Conservation (phyloP, 1,140 invertebrate species). For the Pseudobourletiella spinata region DNA sequence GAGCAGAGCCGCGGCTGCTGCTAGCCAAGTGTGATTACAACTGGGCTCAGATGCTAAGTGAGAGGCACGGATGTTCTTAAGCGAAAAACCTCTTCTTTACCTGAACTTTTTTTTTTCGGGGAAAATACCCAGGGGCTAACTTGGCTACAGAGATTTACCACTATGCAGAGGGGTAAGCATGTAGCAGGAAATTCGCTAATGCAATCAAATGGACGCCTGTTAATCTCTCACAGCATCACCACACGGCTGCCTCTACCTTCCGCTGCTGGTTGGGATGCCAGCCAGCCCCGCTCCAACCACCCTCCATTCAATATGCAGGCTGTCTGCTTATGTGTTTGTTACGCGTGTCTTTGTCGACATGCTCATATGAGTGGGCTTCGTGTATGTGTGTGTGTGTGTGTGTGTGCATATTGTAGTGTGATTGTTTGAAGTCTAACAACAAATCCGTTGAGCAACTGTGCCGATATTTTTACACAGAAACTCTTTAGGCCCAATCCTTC, state of each 20-base stretch:
- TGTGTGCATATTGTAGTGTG: background rate
- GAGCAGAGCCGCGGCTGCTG: background rate
- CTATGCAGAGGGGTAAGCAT: background rate
- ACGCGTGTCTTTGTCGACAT: too few species aligned
- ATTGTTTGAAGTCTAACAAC: too few species aligned
- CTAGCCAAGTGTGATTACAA: conserved; percentile 7
- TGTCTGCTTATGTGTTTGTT: too few species aligned
- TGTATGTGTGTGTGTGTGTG: background rate
- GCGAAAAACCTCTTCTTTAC: conserved; percentile 16
- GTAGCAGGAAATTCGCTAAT: background rate
- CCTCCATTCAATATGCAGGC: too few species aligned
- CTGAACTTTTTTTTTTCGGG: conserved; percentile 14
- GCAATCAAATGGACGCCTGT: background rate
- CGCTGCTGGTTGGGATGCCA: too few species aligned
- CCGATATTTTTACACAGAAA: too few species aligned
- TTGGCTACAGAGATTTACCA: background rate
- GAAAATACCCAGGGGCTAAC: conserved; percentile 6
- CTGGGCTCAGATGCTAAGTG: conserved; percentile 13
- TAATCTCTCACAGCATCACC: background rate
- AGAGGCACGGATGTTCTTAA: background rate
- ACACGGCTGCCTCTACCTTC: too few species aligned
- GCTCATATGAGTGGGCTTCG: background rate
- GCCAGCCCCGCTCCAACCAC: too few species aligned
- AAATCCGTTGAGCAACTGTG: too few species aligned
- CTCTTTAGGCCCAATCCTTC: too few species aligned